Evolutionary conservation across 2,797 vertebrate species (phyloP), one percentile per base, ranked within the genome.

Genomic region (Manis pentadactyla): DNA sequence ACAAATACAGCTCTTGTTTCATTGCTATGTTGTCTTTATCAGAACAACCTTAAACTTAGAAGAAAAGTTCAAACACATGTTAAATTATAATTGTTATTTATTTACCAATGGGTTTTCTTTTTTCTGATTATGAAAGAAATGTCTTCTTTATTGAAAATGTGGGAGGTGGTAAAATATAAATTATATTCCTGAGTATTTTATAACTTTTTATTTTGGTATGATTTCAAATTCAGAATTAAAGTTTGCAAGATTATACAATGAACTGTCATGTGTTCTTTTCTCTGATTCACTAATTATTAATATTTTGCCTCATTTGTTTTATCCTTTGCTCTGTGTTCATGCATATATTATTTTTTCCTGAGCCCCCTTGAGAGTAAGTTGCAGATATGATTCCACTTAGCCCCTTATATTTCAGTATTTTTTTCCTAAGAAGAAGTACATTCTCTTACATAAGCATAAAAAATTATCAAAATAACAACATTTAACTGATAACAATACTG

Each of bases 301-400:
- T 78, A 42, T 88, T 93, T 93, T 92, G 27, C 51, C 85, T 85
- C 74, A 75, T 93, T 84, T 91, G 39, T 53, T 88, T 77, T 86
- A 31, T 71, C 64, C 34, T 83, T 87, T 83, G 21, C 34, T 84
- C 18, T 69, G 6, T 87, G 55, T 46, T 10, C 12, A 39, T 27
- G 21, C 74, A 34, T 71, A 3, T 87, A 3, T 89, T 74, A 12
- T 46, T 93, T 73, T 91, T 49, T 71, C 25, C 51, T 83, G 42
- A 69, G 14, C 68, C 37, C 85, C 83, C 83, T 91, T 73, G 39
- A 87, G 42, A 61, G 14, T 90, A 90, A 55, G 46, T 87, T 84
- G 51, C 57, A 87, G 23, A 78, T 74, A 55, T 7, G 25, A 68
- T 68, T 12, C 37, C 27, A n/a, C 19, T 46, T 90, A 73, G 49